A percentile compares a stretch with the other conserved stretches of the same genome.
These are phyloP conservation scores for Bombylius major DNA, from an alignment of 2,888 invertebrate genomes.

Conservation along the genomic window DNA sequence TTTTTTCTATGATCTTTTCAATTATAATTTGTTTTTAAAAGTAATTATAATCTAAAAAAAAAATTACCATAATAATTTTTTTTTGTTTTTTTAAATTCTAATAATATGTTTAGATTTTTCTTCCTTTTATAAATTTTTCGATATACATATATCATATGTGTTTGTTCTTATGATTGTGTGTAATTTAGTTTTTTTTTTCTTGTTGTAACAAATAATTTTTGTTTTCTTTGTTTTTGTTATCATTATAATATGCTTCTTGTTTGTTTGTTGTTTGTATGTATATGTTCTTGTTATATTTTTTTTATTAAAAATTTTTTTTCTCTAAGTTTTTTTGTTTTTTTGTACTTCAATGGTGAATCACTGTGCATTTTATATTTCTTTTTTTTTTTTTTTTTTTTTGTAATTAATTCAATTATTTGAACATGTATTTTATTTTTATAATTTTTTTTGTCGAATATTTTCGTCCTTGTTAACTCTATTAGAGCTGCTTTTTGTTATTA, in stretches of 20 bases:
- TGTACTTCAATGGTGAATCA: constrained; percentile 40
- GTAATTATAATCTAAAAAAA: too few relatives aligned
- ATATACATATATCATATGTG: too few relatives aligned
- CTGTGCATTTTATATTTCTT: constrained; percentile 24
- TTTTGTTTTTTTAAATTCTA: too few relatives aligned
- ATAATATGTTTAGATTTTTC: too few relatives aligned
- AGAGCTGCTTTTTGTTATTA: not conserved
- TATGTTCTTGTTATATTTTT: not conserved
- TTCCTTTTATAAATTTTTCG: too few relatives aligned
- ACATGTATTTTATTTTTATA: constrained; percentile 5
- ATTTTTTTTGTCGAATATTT: not conserved
- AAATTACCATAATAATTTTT: too few relatives aligned
- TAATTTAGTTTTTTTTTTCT: constrained; percentile 1
- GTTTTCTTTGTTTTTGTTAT: not conserved
- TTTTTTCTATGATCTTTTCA: too few relatives aligned
- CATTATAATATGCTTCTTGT: not conserved
- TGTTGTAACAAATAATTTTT: not conserved
- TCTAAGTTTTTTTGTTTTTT: constrained; percentile 18
- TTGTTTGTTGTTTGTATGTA: not conserved
- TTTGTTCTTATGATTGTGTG: too few relatives aligned
- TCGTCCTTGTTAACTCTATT: too few relatives aligned
- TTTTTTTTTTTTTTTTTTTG: constrained; percentile 16
- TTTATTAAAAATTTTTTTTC: not conserved
- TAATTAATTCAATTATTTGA: constrained; percentile 9
- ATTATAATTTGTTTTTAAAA: too few relatives aligned